phyloP scores from a whole-genome alignment of 2,797 vertebrate species.

The Melanogrammus aeglefinus region DNA sequence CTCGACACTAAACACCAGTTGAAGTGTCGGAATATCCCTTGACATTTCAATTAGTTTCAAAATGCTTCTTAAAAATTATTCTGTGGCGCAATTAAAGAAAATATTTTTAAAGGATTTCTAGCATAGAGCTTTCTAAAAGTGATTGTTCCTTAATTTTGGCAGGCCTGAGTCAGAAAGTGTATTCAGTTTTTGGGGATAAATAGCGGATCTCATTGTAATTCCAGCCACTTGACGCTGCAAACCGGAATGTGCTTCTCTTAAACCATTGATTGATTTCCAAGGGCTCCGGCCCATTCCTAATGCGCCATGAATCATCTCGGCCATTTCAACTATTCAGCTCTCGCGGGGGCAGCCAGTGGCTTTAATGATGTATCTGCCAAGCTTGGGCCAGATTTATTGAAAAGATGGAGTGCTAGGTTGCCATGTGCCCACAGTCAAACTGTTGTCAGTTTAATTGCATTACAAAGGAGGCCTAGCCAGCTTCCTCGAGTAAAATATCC shows the following conservation, averaged over 20 bases:
- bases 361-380: constrained; percentile 24
- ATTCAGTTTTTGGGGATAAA: constrained; percentile 42
- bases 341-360: constrained; percentile 22
- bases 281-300: constrained; percentile 38
- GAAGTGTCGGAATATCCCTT: background rate
- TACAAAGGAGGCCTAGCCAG: background rate
- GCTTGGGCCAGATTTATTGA: background rate
- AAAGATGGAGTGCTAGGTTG: background rate
- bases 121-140: background rate
- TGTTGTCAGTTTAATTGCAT: background rate
- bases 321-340: constrained; percentile 31
- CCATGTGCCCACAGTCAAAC: background rate
- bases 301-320: constrained; percentile 33
- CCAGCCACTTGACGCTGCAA: constrained; percentile 41
- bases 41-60: background rate
- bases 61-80: background rate
- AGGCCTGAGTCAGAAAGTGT: constrained; percentile 27
- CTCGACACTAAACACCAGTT: background rate
- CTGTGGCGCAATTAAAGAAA: background rate
- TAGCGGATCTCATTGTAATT: constrained; percentile 44
- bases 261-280: constrained; percentile 54
- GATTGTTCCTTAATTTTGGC: constrained; percentile 55
- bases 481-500: background rate
- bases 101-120: background rate
- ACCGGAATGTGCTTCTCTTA: constrained; percentile 41